Conservation (phyloP, 1,140 invertebrate species). For the Drosophila ananassae region DNA sequence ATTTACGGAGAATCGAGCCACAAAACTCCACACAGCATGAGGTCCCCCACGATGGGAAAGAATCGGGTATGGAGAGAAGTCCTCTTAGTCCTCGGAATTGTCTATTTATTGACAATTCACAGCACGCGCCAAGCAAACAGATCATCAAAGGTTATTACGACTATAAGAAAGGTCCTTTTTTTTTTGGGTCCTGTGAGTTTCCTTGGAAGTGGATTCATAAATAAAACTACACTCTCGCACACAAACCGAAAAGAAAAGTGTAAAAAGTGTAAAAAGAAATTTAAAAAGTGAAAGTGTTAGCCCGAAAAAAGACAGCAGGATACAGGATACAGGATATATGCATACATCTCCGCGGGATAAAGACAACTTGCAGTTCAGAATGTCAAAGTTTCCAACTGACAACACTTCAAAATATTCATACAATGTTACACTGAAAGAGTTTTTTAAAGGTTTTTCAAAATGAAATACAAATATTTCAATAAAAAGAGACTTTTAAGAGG, state of each 20-base stretch:
- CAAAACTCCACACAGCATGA: conserved; percentile 19
- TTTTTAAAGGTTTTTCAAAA: not conserved
- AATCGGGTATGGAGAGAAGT: not conserved
- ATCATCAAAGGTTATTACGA: conserved; percentile 61
- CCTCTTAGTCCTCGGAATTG: conserved; percentile 38
- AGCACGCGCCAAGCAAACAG: conserved; percentile 57
- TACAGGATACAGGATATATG: conserved; percentile 15
- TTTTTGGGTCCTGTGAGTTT: conserved; percentile 4
- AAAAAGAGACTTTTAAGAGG: no score
- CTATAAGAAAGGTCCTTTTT: conserved; percentile 18
- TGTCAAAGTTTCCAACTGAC: conserved; percentile 47
- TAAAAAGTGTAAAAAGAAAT: conserved; percentile 2
- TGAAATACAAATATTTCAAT: not conserved
- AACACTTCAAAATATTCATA: conserved; percentile 60
- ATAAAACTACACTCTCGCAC: conserved; percentile 33
- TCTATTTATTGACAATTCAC: conserved; percentile 63
- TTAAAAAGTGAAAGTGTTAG: conserved; percentile 23
- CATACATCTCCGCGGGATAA: conserved; percentile 8
- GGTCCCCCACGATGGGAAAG: conserved; percentile 11
- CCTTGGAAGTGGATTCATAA: conserved; percentile 58
- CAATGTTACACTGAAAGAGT: conserved; percentile 4
- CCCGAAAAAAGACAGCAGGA: not conserved
- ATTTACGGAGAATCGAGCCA: not conserved
- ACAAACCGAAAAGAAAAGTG: not conserved
- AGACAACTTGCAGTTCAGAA: conserved; percentile 40